Evolutionary conservation across 1,140 invertebrate genomes (phyloP).

Genomic region (Belonocnema kinseyi): DNA sequence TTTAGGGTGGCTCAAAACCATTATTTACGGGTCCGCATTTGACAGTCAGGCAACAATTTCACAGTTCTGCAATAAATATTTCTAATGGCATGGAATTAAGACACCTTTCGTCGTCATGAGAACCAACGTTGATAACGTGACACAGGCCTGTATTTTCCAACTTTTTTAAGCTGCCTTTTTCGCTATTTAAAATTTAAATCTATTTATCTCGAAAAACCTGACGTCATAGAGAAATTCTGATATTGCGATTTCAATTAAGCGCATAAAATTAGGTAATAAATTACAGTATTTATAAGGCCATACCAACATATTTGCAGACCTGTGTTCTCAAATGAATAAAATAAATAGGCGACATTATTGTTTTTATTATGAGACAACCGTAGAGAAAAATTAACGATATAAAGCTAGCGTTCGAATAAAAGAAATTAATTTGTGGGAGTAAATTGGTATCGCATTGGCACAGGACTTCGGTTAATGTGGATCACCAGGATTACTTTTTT

Average conservation of each 20-base stretch:
- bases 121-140: neutral
- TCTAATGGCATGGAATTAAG: slow-evolving; percentile 58
- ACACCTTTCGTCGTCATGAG: slow-evolving; percentile 34
- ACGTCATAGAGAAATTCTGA: too few relatives aligned
- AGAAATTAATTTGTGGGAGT: neutral
- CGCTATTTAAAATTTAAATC: too few relatives aligned
- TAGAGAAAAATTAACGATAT: neutral
- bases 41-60: slow-evolving; percentile 43
- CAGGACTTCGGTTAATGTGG: slow-evolving; percentile 12
- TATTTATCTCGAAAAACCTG: too few relatives aligned
- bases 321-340: too few relatives aligned
- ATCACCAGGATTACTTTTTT: neutral
- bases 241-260: too few relatives aligned
- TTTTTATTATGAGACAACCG: neutral
- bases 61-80: slow-evolving; percentile 57
- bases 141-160: too few relatives aligned
- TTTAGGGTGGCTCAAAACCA: slow-evolving; percentile 43
- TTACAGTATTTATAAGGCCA: too few relatives aligned
- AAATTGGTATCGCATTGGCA: neutral
- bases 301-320: too few relatives aligned
- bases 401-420: neutral
- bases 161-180: too few relatives aligned
- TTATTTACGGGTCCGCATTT: slow-evolving; percentile 58
- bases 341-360: neutral
- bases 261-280: too few relatives aligned